Evolutionary conservation across 2,797 vertebrate genomes (phyloP).

Genomic region (Amphiprion clarkii): DNA sequence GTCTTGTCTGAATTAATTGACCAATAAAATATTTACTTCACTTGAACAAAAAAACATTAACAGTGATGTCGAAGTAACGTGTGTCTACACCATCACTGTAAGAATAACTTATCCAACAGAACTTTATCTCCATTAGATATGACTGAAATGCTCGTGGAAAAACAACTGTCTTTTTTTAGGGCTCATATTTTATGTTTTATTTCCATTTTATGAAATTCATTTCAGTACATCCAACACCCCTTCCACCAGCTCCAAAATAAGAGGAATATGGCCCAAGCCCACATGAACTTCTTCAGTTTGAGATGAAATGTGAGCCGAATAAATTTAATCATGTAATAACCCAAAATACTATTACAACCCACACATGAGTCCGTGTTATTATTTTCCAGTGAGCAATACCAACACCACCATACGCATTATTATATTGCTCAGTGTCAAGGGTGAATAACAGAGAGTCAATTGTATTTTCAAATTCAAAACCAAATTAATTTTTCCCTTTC

Average conservation of each 20-base stretch:
- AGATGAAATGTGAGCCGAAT: conserved; percentile 57
- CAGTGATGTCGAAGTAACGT: background rate
- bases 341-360: conserved; percentile 61
- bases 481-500: conserved; percentile 65
- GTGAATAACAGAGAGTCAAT: conserved; percentile 51
- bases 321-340: conserved; percentile 64
- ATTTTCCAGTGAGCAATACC: conserved; percentile 56
- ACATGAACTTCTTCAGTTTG: conserved; percentile 31
- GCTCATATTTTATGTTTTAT: conserved; percentile 10
- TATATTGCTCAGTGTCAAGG: conserved; percentile 68
- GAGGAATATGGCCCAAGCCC: conserved; percentile 41
- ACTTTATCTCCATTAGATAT: too few relatives aligned
- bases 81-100: background rate
- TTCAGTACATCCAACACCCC: conserved; percentile 14
- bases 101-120: background rate
- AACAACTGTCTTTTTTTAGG: conserved; percentile 6
- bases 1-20: background rate
- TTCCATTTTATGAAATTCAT: conserved; percentile 31
- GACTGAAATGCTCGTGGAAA: background rate
- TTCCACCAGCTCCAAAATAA: conserved; percentile 22
- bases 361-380: conserved; percentile 59
- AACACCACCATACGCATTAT: conserved; percentile 42
- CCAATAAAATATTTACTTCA: conserved; percentile 3
- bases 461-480: conserved; percentile 68
- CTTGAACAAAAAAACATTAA: conserved; percentile 13